Evolutionary conservation across 2,113 vertebrate genomes (phyloP).

Genomic region (Jaculus jaculus): DNA sequence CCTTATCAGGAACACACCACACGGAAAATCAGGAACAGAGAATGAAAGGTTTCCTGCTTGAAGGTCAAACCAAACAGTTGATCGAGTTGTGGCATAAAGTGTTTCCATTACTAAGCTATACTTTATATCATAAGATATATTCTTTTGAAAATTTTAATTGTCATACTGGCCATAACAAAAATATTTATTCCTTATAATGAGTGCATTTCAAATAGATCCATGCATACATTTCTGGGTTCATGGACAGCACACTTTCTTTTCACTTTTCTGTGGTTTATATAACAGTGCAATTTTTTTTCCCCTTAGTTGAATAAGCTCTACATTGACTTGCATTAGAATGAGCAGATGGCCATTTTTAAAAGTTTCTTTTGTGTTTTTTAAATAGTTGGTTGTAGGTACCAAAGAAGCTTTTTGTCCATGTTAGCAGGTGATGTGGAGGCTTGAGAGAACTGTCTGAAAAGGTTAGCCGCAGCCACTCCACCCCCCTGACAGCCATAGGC

Average conservation of each 20-base stretch:
- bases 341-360: constrained; percentile 40
- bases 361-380: constrained; percentile 51
- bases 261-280: background rate
- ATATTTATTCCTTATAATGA: background rate
- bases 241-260: background rate
- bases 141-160: background rate
- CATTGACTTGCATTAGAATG: constrained; percentile 21
- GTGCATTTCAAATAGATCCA: background rate
- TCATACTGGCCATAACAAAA: background rate
- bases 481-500: background rate
- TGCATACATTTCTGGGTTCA: background rate
- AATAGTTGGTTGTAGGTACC: constrained; percentile 36
- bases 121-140: background rate
- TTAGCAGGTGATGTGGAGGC: constrained; percentile 14
- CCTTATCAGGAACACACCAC: background rate
- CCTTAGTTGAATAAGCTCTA: background rate
- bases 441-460: constrained; percentile 13
- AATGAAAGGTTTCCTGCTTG: background rate
- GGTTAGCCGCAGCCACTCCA: background rate
- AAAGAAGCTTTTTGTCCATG: constrained; percentile 36
- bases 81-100: background rate
- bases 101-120: background rate
- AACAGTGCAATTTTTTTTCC: background rate
- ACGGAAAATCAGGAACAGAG: background rate
- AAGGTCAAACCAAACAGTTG: background rate